Evolutionary conservation across 2,888 invertebrate genomes (phyloP), one percentile per base, ranked within the genome.

Genomic region (Caenorhabditis virilis): DNA sequence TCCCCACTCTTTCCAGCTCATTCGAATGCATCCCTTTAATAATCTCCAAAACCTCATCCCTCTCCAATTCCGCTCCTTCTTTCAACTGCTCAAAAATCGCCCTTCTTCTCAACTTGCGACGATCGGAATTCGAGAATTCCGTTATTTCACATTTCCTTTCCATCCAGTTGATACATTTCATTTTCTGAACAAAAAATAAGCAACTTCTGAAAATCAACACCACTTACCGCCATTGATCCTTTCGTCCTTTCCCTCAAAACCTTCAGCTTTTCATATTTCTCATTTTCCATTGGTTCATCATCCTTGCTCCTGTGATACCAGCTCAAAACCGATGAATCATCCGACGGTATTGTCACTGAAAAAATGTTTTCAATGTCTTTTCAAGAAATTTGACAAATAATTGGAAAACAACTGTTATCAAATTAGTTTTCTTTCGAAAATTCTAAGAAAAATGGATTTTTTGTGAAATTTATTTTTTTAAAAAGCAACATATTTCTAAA

Each of bases 291-390:
- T 43, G 51, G 2, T 11, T 62, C 56, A n/a, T n/a, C n/a, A 25
- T 61, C 61, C 1, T 22, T 16, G 7, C 52, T 51, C 11, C 43
- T 20, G 13, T 48, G 23, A 20, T 50, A 62, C 62, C 62, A 62
- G 2, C 51, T 41, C 16, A 48, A 36, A 13, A 62, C 48, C 2
- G 62, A 52, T 16, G 56, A 51, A 36, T 62, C 62, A 20, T 41
- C 41, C 15, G 41, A 41, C 22, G 41, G 41, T 7, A 22, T 41
- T 16, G 23, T 7, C 18, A 22, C 41, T 41, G 41, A 20, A 41
- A 22, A 22, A 9, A 9, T 30, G 6, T 30, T 30, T 30, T 6
- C 30, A 9, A 9, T 30, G 7, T 30, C 13, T 30, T 30, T 30
- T 30, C n/a, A n/a, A n/a, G n/a, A n/a, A n/a, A n/a, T n/a, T n/a